Percentiles rank a stretch among this genome's conserved stretches.
Evolutionary conservation across 2,888 invertebrate species (phyloP).

Genomic region (Subacronicta megacephala): DNA sequence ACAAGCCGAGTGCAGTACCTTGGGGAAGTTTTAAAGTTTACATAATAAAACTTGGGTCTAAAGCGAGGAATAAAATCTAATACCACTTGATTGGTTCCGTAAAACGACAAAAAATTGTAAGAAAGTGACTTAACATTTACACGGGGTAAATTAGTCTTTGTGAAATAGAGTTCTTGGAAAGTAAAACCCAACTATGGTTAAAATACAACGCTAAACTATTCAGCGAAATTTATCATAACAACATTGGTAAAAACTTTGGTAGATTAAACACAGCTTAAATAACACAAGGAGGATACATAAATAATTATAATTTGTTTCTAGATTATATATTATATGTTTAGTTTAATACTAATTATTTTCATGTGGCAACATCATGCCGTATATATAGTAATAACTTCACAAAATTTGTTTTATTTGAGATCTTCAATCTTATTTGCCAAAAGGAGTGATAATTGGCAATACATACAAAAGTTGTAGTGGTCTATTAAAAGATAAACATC

Average conservation of each 20-base stretch:
- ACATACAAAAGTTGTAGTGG: too few relatives aligned
- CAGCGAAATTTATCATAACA: background rate
- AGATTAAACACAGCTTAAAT: conserved; percentile 1
- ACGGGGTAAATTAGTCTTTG: conserved; percentile 11
- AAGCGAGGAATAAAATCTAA: conserved; percentile 30
- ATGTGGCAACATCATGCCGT: conserved; percentile 13
- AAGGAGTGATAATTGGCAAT: too few relatives aligned
- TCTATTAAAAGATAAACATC: too few relatives aligned
- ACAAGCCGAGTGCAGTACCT: conserved; percentile 47
- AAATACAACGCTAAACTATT: background rate
- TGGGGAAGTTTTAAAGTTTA: conserved; percentile 50
- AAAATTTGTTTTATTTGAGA: conserved; percentile 3
- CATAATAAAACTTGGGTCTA: conserved; percentile 58
- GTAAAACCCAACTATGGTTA: conserved; percentile 2
- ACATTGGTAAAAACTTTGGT: too few relatives aligned
- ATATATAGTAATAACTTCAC: too few relatives aligned
- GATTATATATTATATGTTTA: conserved; percentile 33
- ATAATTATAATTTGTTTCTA: conserved; percentile 22
- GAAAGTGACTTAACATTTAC: conserved; percentile 5
- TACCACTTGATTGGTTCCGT: conserved; percentile 39
- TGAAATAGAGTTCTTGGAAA: conserved; percentile 11
- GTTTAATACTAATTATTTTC: conserved; percentile 13
- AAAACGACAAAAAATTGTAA: conserved; percentile 28
- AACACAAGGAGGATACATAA: conserved; percentile 16
- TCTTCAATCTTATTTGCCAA: too few relatives aligned